A percentile compares a stretch with the other conserved stretches of the same genome.
Evolutionary conservation across 2,113 vertebrate species (phyloP).

Genomic region (Eretmochelys imbricata): DNA sequence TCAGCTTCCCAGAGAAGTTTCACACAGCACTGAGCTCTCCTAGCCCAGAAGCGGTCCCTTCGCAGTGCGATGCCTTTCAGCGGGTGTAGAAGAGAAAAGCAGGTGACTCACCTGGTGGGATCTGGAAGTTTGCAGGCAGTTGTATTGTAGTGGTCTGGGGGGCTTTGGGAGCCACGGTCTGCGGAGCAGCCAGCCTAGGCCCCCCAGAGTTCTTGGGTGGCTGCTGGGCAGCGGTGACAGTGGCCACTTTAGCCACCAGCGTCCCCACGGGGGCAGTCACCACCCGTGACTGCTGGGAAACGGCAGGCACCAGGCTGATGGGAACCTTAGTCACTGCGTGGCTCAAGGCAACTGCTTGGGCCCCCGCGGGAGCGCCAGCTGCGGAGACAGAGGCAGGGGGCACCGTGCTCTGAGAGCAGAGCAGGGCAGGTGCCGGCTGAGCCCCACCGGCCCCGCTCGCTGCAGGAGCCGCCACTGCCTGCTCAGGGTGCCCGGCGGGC

Average conservation of each 20-base stretch:
- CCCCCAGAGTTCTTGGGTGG: conserved; percentile 68
- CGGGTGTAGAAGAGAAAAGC: background rate
- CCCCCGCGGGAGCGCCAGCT: background rate
- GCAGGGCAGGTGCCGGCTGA: background rate
- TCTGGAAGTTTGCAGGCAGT: conserved; percentile 88
- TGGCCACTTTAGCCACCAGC: conserved; percentile 33
- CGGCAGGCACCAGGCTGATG: background rate
- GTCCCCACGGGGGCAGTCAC: background rate
- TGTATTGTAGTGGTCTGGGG: conserved; percentile 76
- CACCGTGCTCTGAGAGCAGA: background rate
- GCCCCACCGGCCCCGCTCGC: background rate
- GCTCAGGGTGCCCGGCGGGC: conserved; percentile 30
- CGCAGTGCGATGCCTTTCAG: background rate
- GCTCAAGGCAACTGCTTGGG: background rate
- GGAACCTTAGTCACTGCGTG: conserved; percentile 32
- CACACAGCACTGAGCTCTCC: background rate
- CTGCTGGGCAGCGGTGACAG: conserved; percentile 30
- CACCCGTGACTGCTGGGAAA: conserved; percentile 4
- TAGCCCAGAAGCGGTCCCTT: background rate
- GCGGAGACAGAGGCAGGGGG: background rate
- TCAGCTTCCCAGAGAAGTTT: background rate
- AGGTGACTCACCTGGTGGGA: conserved; percentile 86
- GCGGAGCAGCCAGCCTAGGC: conserved; percentile 70
- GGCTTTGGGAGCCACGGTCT: conserved; percentile 68
- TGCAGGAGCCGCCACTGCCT: background rate